phyloP scores from a whole-genome alignment of 2,888 invertebrate species.

The Thereva nobilitata region DNA sequence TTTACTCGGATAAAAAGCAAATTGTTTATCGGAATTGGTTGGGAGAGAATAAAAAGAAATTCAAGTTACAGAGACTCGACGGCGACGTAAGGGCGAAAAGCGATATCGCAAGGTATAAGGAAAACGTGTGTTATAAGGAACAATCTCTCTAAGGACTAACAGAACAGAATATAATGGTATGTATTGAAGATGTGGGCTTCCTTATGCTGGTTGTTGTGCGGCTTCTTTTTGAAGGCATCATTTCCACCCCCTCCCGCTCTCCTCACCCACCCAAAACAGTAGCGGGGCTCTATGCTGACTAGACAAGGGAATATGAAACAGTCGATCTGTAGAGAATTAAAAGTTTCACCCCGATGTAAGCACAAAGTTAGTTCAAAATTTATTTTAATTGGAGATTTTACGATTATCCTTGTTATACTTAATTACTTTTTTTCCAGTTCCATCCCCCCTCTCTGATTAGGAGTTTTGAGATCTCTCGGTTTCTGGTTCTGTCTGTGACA shows the following conservation, averaged over 20 bases:
- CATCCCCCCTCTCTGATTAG: too few relatives aligned
- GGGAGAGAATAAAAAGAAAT: slow-evolving; percentile 21
- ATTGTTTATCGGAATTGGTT: slow-evolving; percentile 26
- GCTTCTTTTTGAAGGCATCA: too few relatives aligned
- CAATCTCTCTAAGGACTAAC: slow-evolving; percentile 1
- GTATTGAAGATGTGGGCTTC: background rate
- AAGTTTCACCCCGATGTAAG: slow-evolving; percentile 12
- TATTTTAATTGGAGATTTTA: slow-evolving; percentile 31
- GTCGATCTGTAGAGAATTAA: slow-evolving; percentile 15
- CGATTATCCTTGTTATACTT: slow-evolving; percentile 33
- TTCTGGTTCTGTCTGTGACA: too few relatives aligned
- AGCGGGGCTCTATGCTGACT: background rate
- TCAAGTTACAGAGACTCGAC: background rate
- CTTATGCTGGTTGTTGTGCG: too few relatives aligned
- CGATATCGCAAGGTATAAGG: background rate
- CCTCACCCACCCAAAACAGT: background rate
- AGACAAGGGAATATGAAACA: slow-evolving; percentile 16
- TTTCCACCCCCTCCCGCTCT: too few relatives aligned
- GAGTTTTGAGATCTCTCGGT: too few relatives aligned
- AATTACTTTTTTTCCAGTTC: slow-evolving; percentile 22
- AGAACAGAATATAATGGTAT: background rate
- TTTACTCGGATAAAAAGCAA: slow-evolving; percentile 30
- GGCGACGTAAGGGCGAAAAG: background rate
- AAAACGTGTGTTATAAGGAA: background rate
- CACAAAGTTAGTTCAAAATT: slow-evolving; percentile 20